Conservation (phyloP, 2,113 vertebrate species). For the Microcebus murinus region DNA sequence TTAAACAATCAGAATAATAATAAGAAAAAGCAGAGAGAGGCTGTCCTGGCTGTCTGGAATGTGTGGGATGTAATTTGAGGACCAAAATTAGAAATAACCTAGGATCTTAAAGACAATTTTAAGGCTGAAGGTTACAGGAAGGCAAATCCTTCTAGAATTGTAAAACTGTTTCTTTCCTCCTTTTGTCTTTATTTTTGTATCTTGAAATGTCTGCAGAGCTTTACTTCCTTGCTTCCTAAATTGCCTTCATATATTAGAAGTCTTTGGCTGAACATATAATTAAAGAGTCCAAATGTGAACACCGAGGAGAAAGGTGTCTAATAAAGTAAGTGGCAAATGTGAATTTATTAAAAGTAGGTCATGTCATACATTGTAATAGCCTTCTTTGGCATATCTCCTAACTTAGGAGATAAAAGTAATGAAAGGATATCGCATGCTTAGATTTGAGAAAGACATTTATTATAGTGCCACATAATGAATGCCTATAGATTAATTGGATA, state of each 20-base stretch:
- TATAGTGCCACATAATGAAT: not conserved
- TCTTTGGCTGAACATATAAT: conserved; percentile 44
- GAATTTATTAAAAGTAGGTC: conserved; percentile 80
- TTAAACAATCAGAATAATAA: conserved; percentile 71
- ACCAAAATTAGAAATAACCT: conserved; percentile 69
- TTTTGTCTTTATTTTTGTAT: conserved; percentile 60
- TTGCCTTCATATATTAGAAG: conserved; percentile 54
- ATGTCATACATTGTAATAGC: conserved; percentile 62
- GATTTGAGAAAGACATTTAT: conserved; percentile 42
- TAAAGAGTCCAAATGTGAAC: conserved; percentile 70
- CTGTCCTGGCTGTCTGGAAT: conserved; percentile 45
- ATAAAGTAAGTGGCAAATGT: conserved; percentile 77
- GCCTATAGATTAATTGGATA: conserved; percentile 64
- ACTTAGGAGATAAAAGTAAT: conserved; percentile 68
- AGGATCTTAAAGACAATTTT: conserved; percentile 50
- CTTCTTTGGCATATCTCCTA: conserved; percentile 62
- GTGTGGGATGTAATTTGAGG: conserved; percentile 41
- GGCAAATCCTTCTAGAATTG: conserved; percentile 51
- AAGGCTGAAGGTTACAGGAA: conserved; percentile 50
- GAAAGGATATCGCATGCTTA: conserved; percentile 29
- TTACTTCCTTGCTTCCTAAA: conserved; percentile 68
- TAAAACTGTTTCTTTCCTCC: not conserved
- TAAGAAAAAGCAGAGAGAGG: conserved; percentile 46
- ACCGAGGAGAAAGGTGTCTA: conserved; percentile 72
- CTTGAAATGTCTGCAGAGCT: conserved; percentile 36